These are phyloP conservation scores for Tichodroma muraria DNA, from an alignment of 2,113 vertebrate genomes.

Conservation along the genomic window DNA sequence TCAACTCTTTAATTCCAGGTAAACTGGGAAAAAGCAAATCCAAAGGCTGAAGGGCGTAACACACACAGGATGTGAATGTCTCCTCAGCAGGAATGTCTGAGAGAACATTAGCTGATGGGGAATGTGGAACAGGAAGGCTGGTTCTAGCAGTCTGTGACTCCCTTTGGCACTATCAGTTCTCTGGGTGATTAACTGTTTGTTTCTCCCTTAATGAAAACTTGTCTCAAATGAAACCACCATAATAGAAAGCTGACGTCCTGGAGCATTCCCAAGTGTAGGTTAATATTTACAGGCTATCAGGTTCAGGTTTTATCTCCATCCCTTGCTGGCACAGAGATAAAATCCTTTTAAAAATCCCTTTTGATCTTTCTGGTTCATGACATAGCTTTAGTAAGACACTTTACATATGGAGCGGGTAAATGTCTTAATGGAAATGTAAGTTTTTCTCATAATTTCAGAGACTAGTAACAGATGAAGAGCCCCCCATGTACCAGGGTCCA, in stretches of 20 bases:
- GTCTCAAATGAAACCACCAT: background rate
- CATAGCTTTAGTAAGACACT: background rate
- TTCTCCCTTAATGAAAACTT: conserved; percentile 14
- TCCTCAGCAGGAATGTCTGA: background rate
- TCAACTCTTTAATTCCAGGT: background rate
- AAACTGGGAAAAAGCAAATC: background rate
- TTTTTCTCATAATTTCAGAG: background rate
- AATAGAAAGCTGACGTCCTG: conserved; percentile 16
- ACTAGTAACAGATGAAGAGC: background rate
- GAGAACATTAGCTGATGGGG: background rate
- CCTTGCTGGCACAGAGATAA: conserved; percentile 21
- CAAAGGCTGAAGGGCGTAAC: background rate
- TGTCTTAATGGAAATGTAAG: background rate
- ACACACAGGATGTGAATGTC: background rate
- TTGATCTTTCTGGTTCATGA: conserved; percentile 40
- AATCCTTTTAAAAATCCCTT: conserved; percentile 36
- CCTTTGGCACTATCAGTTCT: background rate
- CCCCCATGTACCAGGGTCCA: background rate
- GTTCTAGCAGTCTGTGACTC: background rate
- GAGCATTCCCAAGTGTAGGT: background rate
- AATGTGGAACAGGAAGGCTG: background rate
- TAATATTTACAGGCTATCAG: conserved; percentile 23
- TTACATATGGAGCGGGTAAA: conserved; percentile 4
- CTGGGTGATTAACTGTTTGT: background rate
- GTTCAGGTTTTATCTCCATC: conserved; percentile 32